Percentiles rank a stretch among this genome's conserved stretches.
phyloP scores from a whole-genome alignment of 64 coral and sea anemone species.

The Actinia equina region DNA sequence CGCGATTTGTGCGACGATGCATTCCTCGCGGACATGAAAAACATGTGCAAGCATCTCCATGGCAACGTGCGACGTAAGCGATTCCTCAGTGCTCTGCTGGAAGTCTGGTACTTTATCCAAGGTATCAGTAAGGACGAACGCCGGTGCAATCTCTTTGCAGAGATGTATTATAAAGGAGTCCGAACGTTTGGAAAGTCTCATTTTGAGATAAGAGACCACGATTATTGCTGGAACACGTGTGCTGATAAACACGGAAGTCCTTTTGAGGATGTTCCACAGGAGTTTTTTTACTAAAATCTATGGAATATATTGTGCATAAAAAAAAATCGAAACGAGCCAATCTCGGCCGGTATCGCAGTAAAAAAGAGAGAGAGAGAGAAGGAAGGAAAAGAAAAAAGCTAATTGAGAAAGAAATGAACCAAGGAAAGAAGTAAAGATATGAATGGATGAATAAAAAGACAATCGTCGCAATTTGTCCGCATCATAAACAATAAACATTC shows the following conservation, averaged over 20 bases:
- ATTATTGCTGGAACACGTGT: constrained; percentile 80
- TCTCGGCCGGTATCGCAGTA: too few relatives aligned
- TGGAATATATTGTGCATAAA: background rate
- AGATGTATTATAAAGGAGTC: constrained; percentile 82
- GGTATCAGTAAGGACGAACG: constrained; percentile 87
- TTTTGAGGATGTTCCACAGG: constrained; percentile 40
- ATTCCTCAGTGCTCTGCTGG: constrained; percentile 65
- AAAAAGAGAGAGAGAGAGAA: too few relatives aligned
- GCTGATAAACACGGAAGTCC: constrained; percentile 94
- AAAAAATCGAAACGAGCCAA: too few relatives aligned
- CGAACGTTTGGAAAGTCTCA: constrained; percentile 85
- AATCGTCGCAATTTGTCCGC: too few relatives aligned
- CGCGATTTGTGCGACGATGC: constrained; percentile 87
- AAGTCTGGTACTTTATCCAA: constrained; percentile 97
- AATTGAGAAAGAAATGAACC: too few relatives aligned
- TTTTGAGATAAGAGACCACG: constrained; percentile 79
- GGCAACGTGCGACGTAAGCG: constrained; percentile 51
- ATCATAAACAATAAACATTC: too few relatives aligned
- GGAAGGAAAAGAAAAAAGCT: too few relatives aligned
- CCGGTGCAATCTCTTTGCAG: constrained; percentile 81
- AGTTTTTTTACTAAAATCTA: background rate
- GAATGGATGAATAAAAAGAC: too few relatives aligned
- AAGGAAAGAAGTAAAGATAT: too few relatives aligned
- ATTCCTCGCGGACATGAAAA: constrained; percentile 81
- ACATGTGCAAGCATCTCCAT: constrained; percentile 51